phyloP scores from a whole-genome alignment of 2,797 vertebrate species.

The Muscicapa striata region DNA sequence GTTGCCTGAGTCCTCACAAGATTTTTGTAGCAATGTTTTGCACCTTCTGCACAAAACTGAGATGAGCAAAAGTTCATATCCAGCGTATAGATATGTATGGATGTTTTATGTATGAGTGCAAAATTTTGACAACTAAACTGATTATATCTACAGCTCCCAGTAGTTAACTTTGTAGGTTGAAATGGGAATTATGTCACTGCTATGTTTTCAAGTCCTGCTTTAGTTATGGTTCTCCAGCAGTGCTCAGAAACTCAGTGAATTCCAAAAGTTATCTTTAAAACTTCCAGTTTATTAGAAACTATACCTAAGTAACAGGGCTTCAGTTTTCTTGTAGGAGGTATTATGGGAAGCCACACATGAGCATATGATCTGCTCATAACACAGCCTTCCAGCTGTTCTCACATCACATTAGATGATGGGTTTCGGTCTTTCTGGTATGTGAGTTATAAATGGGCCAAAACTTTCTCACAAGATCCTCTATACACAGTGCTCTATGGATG shows the following conservation, averaged over 20 bases:
- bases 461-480: neutral
- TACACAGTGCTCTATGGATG: neutral
- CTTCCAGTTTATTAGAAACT: neutral
- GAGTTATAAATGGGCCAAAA: neutral
- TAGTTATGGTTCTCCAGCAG: neutral
- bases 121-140: neutral
- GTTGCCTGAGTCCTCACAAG: neutral
- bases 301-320: neutral
- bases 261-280: neutral
- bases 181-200: neutral
- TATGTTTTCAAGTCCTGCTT: neutral
- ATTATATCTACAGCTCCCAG: neutral
- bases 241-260: neutral
- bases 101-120: neutral
- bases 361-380: neutral
- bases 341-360: neutral
- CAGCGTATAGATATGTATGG: neutral
- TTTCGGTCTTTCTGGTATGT: neutral
- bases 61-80: neutral
- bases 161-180: neutral
- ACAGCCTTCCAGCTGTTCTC: neutral
- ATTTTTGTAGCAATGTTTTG: neutral
- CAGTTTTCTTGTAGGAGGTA: neutral
- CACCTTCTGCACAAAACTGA: neutral
- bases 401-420: neutral